Evolutionary conservation across 2,888 invertebrate genomes (phyloP), one percentile per base, ranked within the genome.

Genomic region (Pachydiplax longipennis): DNA sequence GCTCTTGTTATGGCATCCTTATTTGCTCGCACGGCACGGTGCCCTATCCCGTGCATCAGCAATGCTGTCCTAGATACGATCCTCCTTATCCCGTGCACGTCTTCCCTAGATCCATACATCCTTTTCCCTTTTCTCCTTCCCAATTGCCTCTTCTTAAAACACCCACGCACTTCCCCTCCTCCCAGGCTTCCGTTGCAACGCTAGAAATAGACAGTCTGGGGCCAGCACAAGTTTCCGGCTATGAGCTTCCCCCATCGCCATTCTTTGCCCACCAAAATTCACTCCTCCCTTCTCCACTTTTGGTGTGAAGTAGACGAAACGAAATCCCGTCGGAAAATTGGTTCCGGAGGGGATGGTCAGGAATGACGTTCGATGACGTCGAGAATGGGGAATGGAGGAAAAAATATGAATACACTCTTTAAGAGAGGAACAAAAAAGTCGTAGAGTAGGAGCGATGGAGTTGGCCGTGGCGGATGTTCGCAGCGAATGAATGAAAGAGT

Each of bases 171-270:
- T 25, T n/a, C 25, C 73, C n/a, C 73, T 73, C 73, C 73, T 31
- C 73, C 25, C 31, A 18, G 31, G 31, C 83, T 58, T 58, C 83
- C 35, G 58, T 65, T 87, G 37, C 37, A 61, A 61, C 65, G 35
- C 87, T 87, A 61, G 58, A 87, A 87, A 87, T 87, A 87, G 87
- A 58, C 87, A 31, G 87, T 87, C 87, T 65, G 87, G n/a, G 87
- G 61, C 87, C 87, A n/a, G 61, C 87, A 40, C 37, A 87, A 87
- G 37, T 87, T 87, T 87, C 87, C 87, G 87, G 87, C 61, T 87
- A 31, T 35, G 58, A 48, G 83, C 58, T 25, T 83, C 53, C 83
- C 37, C 37, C 48, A 35, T 58, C 35, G 13, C 58, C 25, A 25
- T 58, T 31, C 35, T 10, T 13, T 13, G 22, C 37, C 31, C 40